Conservation (phyloP, 1,140 invertebrate genomes). For the Arion vulgaris region DNA sequence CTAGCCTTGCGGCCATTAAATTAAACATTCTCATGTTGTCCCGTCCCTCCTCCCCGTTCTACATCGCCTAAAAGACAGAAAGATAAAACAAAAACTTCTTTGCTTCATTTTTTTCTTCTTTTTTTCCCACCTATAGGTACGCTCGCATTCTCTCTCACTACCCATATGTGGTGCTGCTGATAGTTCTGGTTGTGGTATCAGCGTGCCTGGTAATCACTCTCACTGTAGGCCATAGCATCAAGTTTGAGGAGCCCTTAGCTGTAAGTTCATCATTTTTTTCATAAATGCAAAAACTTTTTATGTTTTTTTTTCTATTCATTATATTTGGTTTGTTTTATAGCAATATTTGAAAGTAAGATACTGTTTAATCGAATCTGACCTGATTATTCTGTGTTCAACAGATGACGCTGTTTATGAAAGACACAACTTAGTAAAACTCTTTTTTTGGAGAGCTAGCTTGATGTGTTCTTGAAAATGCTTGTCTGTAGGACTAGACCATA, state of each 20-base stretch:
- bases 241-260: conserved; percentile 85
- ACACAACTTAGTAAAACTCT: too few relatives aligned
- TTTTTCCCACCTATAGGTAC: conserved; percentile 72
- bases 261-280: conserved; percentile 64
- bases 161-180: conserved; percentile 81
- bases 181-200: conserved; percentile 80
- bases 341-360: neutral
- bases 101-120: neutral
- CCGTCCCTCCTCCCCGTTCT: too few relatives aligned
- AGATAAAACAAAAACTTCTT: too few relatives aligned
- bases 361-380: too few relatives aligned
- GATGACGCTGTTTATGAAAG: too few relatives aligned
- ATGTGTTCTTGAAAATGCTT: too few relatives aligned
- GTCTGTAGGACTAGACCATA: too few relatives aligned
- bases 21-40: too few relatives aligned
- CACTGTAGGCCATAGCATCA: conserved; percentile 79
- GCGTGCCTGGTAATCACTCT: conserved; percentile 82
- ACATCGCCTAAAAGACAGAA: too few relatives aligned
- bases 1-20: too few relatives aligned
- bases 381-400: too few relatives aligned
- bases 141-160: conserved; percentile 81
- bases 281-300: neutral
- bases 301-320: neutral
- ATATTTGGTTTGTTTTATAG: neutral
- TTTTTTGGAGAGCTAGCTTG: too few relatives aligned